Evolutionary conservation across 2,888 invertebrate species (phyloP).

Genomic region (Brassicogethes aeneus): DNA sequence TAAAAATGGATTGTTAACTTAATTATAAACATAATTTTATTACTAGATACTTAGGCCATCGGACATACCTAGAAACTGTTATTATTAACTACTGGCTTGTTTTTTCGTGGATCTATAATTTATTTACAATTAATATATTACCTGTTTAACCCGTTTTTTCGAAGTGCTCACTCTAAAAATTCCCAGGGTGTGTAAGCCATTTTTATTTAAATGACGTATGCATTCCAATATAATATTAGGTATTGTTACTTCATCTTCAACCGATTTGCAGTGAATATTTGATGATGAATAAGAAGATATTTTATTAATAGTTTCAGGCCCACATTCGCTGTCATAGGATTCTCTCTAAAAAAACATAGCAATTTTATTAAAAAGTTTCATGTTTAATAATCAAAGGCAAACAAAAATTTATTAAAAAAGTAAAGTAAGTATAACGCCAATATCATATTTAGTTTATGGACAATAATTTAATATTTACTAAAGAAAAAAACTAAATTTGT

Average conservation of each 20-base stretch:
- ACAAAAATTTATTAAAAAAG: too few species aligned
- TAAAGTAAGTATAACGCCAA: too few species aligned
- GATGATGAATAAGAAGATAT: slow-evolving; percentile 39
- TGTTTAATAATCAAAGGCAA: too few species aligned
- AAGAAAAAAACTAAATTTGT: too few species aligned
- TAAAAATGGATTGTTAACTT: too few species aligned
- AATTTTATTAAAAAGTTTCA: too few species aligned
- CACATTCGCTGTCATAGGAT: slow-evolving; percentile 64
- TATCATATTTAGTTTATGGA: too few species aligned
- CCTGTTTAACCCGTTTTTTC: slow-evolving; percentile 86
- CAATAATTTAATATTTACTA: too few species aligned
- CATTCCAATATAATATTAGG: slow-evolving; percentile 74
- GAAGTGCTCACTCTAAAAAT: slow-evolving; percentile 89
- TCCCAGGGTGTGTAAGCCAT: slow-evolving; percentile 78
- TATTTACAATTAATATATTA: too few species aligned
- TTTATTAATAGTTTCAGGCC: slow-evolving; percentile 40
- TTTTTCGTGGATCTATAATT: too few species aligned
- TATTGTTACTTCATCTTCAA: slow-evolving; percentile 48
- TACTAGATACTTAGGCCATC: too few species aligned
- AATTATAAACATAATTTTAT: too few species aligned
- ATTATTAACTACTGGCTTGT: not conserved
- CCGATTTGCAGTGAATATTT: slow-evolving; percentile 40
- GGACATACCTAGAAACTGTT: not conserved
- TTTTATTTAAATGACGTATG: slow-evolving; percentile 68
- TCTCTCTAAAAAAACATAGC: slow-evolving; percentile 60